A percentile compares a stretch with the other conserved stretches of the same genome.
phyloP scores from a whole-genome alignment of 2,113 vertebrate genomes.

The Arenaria interpres region DNA sequence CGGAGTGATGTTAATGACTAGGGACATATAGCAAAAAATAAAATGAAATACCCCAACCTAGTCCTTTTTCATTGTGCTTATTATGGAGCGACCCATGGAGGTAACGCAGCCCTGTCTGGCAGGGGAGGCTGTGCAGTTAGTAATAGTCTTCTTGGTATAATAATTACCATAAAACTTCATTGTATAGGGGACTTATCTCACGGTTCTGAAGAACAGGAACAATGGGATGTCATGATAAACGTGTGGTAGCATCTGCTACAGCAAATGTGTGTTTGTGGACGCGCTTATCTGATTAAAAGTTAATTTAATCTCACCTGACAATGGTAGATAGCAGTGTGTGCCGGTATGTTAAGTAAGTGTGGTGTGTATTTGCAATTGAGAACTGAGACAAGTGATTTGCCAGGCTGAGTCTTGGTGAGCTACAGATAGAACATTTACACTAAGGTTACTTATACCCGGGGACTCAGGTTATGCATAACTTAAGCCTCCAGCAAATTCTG shows the following conservation, averaged over 20 bases:
- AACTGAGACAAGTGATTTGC: background rate
- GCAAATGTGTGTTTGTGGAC: constrained; percentile 8
- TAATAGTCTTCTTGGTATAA: background rate
- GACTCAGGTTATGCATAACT: background rate
- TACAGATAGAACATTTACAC: background rate
- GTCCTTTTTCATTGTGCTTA: background rate
- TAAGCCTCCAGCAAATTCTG: background rate
- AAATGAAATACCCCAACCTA: background rate
- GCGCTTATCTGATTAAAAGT: constrained; percentile 26
- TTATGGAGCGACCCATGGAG: background rate
- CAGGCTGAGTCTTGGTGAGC: background rate
- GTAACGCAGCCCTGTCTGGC: background rate
- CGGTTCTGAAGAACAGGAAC: constrained; percentile 8
- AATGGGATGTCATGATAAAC: constrained; percentile 31
- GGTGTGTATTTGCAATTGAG: background rate
- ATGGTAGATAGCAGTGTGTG: background rate
- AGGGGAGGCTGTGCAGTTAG: background rate
- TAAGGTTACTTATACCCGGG: background rate
- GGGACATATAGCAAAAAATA: background rate
- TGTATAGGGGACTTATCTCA: background rate
- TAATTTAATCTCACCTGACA: constrained; percentile 56
- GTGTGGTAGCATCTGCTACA: background rate
- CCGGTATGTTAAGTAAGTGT: background rate
- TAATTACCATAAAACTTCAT: background rate
- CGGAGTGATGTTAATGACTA: background rate